Base-by-base conservation (phyloP, 2,888 invertebrate genomes). In the Tipula confusa region DNA sequence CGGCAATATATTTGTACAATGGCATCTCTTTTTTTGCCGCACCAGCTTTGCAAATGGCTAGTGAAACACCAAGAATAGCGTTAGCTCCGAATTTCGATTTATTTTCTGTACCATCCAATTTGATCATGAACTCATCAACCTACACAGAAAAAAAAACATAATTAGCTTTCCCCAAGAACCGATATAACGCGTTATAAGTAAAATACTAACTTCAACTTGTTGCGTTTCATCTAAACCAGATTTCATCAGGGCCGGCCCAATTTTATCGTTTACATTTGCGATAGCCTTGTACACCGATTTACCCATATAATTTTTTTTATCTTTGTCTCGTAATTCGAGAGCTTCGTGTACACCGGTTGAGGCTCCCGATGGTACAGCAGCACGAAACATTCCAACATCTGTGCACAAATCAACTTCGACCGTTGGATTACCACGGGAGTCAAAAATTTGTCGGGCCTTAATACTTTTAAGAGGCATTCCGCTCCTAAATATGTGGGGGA, bases 291-390 rank as follows among this genome's bases (percentile, higher is more conserved):
- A 91, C 2, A 99, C 99, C 86, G 98, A 96, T 91, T 99, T 99
- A 87, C 99, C 99, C 89, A 96, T 97, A 89, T 98, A 98, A 86
- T 94, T 93, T 83, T 92, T 92, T 89, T 97, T 96, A 86, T 96
- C 95, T 86, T 95, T 93, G 89, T 99, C 99, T 86, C 99, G 93
- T 86, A 99, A 92, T 90, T 99, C 99, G 85, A 99, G 90, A 85
- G 99, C 99, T 91, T 99, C 99, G 89, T 99, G 96, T 85, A 98
- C 95, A 86, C 99, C 99, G 87, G 99, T 99, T 64, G 98, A 98
- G 82, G 98, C 99, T 85, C 99, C 99, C 83, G 98, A 98, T 43
- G 99, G 99, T 2, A 99, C 99, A 83, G 98, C 98, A 84, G 98
- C 97, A 85, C 98, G 93, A 91, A 95, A 96, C 11, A 95, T 90